Conservation (phyloP, 2,797 vertebrate species). For the Coccyzus lansbergi region DNA sequence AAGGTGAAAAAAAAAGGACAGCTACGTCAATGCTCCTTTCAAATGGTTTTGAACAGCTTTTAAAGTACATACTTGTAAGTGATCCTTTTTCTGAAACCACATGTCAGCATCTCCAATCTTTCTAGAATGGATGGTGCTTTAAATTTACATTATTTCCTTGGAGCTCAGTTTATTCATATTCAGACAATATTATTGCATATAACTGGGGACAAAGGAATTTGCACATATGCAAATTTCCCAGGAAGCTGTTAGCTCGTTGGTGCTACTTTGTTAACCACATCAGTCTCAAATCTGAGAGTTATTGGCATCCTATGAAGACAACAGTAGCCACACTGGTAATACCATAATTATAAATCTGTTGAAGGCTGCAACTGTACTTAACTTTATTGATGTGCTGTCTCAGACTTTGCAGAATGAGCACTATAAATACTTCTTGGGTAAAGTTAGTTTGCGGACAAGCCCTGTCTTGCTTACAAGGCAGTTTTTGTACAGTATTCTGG, state of each 20-base stretch:
- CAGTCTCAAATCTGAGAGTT: neutral
- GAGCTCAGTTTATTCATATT: neutral
- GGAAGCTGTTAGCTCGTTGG: neutral
- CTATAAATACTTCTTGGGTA: neutral
- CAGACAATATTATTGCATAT: neutral
- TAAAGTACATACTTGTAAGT: neutral
- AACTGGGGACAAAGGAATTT: neutral
- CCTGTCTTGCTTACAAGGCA: neutral
- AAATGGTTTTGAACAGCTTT: neutral
- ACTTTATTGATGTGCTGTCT: neutral
- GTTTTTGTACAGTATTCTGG: neutral
- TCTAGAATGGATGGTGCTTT: neutral
- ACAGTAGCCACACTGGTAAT: neutral
- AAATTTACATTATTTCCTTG: neutral
- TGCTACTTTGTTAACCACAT: rapidly evolving
- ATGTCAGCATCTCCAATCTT: neutral
- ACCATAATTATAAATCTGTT: neutral
- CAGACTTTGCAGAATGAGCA: neutral
- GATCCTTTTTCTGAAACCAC: neutral
- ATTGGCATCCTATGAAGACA: neutral
- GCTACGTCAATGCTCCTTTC: neutral
- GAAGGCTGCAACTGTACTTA: neutral
- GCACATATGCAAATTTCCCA: neutral
- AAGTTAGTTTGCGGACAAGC: neutral
- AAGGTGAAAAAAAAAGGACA: neutral